Evolutionary conservation across 2,888 invertebrate species (phyloP).

Genomic region (Dryomyza anilis): DNA sequence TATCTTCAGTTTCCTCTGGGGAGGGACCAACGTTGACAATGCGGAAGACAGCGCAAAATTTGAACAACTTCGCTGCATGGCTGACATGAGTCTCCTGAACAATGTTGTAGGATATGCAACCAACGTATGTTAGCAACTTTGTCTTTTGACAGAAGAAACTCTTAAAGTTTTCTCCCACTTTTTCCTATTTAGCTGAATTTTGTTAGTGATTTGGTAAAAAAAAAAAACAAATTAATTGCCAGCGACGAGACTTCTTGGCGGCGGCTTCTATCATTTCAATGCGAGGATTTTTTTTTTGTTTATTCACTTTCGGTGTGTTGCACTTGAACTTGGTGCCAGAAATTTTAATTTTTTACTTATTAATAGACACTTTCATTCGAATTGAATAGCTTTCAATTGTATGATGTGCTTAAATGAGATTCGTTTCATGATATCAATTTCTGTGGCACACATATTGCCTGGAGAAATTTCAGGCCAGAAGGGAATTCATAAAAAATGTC

Average conservation of each 20-base stretch:
- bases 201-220: no score
- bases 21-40: neutral
- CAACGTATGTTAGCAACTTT: slow-evolving; percentile 20
- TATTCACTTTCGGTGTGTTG: neutral
- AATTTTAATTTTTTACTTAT: neutral
- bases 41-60: neutral
- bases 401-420: no score
- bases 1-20: slow-evolving; percentile 19
- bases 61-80: neutral
- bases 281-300: neutral
- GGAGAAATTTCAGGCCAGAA: no score
- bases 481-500: no score
- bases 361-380: neutral
- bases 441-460: no score
- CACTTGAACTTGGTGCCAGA: slow-evolving; percentile 15
- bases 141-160: neutral
- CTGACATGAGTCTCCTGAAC: neutral
- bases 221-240: slow-evolving; percentile 25
- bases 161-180: slow-evolving; percentile 2
- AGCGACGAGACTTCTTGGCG: slow-evolving; percentile 18
- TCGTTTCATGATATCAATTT: no score
- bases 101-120: neutral
- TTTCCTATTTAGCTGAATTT: no score
- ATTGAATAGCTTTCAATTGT: no score
- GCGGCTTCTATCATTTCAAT: slow-evolving; percentile 16